phyloP scores from a whole-genome alignment of 2,797 vertebrate species.

The Lepidocolaptes lacrymiger region DNA sequence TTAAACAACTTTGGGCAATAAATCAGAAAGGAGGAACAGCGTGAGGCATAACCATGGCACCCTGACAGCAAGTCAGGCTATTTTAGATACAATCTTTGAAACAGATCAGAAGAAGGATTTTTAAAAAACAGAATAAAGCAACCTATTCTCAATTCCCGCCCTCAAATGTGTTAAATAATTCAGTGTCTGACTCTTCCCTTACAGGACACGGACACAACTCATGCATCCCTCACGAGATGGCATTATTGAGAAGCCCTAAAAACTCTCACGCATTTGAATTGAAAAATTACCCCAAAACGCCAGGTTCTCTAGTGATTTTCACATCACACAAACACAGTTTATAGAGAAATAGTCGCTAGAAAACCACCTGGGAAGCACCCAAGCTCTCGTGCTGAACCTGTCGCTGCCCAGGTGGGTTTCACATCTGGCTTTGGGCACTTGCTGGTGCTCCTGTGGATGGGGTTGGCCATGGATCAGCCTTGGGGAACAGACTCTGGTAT shows the following conservation, averaged over 20 bases:
- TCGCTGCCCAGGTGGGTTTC: neutral
- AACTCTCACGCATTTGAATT: neutral
- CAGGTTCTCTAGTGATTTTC: rapidly evolving
- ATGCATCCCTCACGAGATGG: rapidly evolving
- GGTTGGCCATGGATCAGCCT: neutral
- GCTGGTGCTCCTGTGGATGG: neutral
- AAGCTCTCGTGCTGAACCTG: rapidly evolving
- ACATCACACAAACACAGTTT: neutral
- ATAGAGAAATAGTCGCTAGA: neutral
- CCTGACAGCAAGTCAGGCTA: neutral
- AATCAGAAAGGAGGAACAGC: neutral
- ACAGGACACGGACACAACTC: rapidly evolving
- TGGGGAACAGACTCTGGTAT: neutral
- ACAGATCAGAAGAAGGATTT: neutral
- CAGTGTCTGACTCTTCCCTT: neutral
- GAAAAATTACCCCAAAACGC: neutral
- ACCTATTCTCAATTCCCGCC: neutral
- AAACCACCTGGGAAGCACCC: neutral
- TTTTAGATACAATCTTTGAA: neutral
- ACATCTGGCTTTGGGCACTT: neutral
- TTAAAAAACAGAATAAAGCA: neutral
- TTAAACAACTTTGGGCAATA: neutral
- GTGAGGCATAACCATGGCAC: neutral
- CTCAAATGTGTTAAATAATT: neutral
- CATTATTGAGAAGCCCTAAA: neutral